Evolutionary conservation across 2,113 vertebrate species (phyloP).

Genomic region (Lethenteron camtschaticum): DNA sequence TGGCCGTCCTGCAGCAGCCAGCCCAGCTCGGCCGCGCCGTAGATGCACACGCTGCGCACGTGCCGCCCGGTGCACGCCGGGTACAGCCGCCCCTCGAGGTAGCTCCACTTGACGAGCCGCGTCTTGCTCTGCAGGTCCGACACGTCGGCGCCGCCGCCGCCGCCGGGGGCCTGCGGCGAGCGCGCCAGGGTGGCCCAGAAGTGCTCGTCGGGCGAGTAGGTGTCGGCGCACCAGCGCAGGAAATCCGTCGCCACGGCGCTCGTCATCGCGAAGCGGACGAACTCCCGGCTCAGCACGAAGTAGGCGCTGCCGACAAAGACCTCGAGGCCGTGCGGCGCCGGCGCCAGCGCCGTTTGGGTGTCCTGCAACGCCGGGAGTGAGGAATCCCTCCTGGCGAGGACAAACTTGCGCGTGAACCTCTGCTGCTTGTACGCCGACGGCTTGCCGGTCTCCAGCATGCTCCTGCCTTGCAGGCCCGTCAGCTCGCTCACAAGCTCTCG

Average conservation of each 20-base stretch:
- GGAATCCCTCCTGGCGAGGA: constrained; percentile 18
- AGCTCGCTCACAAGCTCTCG: constrained; percentile 46
- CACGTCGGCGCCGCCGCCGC: constrained; percentile 25
- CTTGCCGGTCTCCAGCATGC: constrained; percentile 56
- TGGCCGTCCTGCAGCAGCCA: constrained; percentile 62
- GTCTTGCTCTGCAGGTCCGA: constrained; percentile 69
- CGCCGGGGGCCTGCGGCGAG: constrained; percentile 42
- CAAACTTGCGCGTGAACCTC: constrained; percentile 40
- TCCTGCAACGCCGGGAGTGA: background rate
- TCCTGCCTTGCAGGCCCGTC: constrained; percentile 37
- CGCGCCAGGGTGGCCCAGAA: constrained; percentile 72
- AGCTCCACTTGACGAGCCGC: constrained; percentile 70
- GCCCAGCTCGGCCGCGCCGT: constrained; percentile 47
- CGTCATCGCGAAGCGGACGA: constrained; percentile 28
- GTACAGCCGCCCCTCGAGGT: constrained; percentile 43
- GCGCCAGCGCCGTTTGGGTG: constrained; percentile 31
- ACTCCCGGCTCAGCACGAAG: constrained; percentile 49
- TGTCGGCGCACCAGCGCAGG: constrained; percentile 60
- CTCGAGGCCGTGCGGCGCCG: constrained; percentile 44
- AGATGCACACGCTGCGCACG: constrained; percentile 58
- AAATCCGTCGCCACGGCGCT: constrained; percentile 41
- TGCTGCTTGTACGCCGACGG: constrained; percentile 43
- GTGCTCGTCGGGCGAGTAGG: constrained; percentile 75
- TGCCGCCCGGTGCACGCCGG: constrained; percentile 53
- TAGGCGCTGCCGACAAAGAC: constrained; percentile 72